Percentiles rank a stretch among this genome's conserved stretches.
Conservation (phyloP, 2,888 invertebrate genomes). For the Geophilus truncorum region DNA sequence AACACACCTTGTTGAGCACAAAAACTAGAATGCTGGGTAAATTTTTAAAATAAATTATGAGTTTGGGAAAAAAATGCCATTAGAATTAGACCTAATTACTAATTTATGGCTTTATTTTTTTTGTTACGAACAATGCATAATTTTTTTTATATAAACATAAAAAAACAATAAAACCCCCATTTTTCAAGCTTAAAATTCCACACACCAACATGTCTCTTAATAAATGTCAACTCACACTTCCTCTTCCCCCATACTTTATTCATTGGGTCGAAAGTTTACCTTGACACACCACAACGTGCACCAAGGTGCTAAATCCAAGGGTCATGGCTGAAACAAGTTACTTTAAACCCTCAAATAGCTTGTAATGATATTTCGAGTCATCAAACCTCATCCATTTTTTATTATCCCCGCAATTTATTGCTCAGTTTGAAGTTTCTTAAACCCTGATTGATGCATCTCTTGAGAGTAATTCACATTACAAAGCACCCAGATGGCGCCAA, state of each 20-base stretch:
- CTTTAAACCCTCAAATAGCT: not conserved
- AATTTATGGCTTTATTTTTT: not conserved
- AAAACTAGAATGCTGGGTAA: no score
- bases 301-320: not conserved
- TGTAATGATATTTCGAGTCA: not conserved
- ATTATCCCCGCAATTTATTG: not conserved
- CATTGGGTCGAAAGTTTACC: not conserved
- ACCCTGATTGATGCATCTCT: not conserved
- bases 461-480: not conserved
- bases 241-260: not conserved
- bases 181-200: not conserved
- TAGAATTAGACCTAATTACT: no score
- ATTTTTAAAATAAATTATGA: no score
- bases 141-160: not conserved
- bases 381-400: not conserved
- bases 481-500: constrained; percentile 4
- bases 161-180: not conserved
- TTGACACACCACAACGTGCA: not conserved
- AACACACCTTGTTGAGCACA: not conserved
- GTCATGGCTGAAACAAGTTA: not conserved
- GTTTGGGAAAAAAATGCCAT: no score
- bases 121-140: not conserved
- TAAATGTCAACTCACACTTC: not conserved
- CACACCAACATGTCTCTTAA: not conserved
- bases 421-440: not conserved